Percentiles rank a stretch among this genome's conserved stretches.
phyloP scores from a whole-genome alignment of 2,797 vertebrate genomes.

The Myiotriccus ornatus region DNA sequence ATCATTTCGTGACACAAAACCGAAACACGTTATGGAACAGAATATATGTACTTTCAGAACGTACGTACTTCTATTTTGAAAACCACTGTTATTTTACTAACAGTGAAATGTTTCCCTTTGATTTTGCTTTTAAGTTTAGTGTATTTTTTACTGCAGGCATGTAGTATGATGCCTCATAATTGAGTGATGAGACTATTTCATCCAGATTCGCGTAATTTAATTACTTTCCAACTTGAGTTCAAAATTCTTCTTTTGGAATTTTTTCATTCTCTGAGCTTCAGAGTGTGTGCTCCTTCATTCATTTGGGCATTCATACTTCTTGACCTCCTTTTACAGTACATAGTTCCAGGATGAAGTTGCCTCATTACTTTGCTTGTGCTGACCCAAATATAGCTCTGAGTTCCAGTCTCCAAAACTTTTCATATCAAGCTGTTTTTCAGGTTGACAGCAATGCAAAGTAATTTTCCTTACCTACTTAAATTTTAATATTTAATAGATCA shows the following conservation, averaged over 20 bases:
- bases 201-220: background rate
- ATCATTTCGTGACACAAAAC: background rate
- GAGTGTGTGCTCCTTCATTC: background rate
- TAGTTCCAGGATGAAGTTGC: background rate
- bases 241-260: background rate
- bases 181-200: background rate
- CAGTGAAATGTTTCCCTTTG: background rate
- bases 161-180: background rate
- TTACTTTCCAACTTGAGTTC: background rate
- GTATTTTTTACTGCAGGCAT: background rate
- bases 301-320: background rate
- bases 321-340: background rate
- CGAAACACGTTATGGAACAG: background rate
- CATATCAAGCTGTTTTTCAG: background rate
- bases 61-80: background rate
- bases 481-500: conserved; percentile 29
- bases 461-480: conserved; percentile 5
- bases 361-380: background rate
- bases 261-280: background rate
- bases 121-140: background rate
- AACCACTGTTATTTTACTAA: background rate
- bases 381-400: background rate
- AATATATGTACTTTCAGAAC: background rate
- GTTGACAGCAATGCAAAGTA: background rate
- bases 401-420: background rate